Conservation (phyloP, 2,888 invertebrate genomes). For the Mimas tiliae region DNA sequence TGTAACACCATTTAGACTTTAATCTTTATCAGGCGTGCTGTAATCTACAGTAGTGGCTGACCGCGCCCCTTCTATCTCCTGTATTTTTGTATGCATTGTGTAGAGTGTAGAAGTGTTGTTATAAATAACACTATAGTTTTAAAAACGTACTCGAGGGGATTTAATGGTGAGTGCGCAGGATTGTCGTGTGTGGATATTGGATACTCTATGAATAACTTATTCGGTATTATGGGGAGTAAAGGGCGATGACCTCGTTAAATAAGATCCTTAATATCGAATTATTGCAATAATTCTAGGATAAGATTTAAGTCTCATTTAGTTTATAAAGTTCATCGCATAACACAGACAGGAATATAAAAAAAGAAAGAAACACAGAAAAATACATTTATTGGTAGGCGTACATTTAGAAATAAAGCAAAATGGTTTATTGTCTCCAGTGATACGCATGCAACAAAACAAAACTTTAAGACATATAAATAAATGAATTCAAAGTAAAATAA, state of each 20-base stretch:
- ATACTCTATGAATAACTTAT: neutral
- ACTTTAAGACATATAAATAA: too few relatives aligned
- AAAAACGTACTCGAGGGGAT: neutral
- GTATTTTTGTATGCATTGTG: constrained; percentile 9
- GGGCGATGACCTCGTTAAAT: neutral
- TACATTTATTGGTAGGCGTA: too few relatives aligned
- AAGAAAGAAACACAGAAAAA: too few relatives aligned
- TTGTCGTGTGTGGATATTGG: neutral
- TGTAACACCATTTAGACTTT: neutral
- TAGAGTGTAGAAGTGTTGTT: neutral
- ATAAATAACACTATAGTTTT: constrained; percentile 5
- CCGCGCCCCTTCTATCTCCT: neutral
- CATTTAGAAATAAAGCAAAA: too few relatives aligned
- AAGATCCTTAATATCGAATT: too few relatives aligned
- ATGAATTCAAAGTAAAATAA: too few relatives aligned
- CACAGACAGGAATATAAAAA: too few relatives aligned
- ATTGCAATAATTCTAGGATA: too few relatives aligned
- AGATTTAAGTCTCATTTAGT: too few relatives aligned
- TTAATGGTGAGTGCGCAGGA: neutral
- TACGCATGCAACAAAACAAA: too few relatives aligned
- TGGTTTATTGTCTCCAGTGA: too few relatives aligned
- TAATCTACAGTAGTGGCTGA: neutral
- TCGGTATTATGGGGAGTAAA: neutral
- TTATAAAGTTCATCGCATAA: too few relatives aligned
- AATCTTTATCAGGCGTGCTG: neutral